Evolutionary conservation across 1,140 invertebrate species (phyloP).

Genomic region (Drosophila tani): DNA sequence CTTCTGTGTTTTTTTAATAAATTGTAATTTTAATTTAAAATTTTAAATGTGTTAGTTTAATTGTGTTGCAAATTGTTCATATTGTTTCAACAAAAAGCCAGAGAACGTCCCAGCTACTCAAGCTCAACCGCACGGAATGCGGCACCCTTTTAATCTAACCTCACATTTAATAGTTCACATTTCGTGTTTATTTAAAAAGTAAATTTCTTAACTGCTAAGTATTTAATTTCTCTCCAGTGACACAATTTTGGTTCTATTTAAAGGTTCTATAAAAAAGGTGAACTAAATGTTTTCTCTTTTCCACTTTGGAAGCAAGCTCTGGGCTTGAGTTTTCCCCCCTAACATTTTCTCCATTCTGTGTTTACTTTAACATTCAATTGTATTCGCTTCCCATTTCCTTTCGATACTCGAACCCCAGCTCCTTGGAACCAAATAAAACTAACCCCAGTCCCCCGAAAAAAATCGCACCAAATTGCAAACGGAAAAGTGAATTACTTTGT

Average conservation of each 20-base stretch:
- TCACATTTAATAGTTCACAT: no score
- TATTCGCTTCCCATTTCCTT: not conserved
- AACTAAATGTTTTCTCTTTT: not conserved
- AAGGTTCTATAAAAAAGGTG: not conserved
- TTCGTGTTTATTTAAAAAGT: no score
- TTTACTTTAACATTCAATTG: constrained; percentile 33
- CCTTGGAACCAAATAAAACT: constrained; percentile 31
- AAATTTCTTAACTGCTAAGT: no score
- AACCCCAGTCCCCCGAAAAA: constrained; percentile 4
- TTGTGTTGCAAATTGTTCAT: no score
- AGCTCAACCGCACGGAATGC: no score
- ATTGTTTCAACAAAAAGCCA: no score
- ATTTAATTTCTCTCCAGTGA: no score
- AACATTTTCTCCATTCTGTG: not conserved
- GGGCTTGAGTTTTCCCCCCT: not conserved
- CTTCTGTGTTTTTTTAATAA: no score
- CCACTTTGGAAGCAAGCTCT: not conserved
- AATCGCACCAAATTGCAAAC: constrained; percentile 47
- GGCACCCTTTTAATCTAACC: no score
- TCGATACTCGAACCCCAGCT: constrained; percentile 20
- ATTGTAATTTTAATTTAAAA: no score
- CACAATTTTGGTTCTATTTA: not conserved
- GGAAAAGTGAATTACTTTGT: constrained; percentile 58
- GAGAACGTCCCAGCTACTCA: no score
- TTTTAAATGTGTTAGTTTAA: no score